Conservation (phyloP, 1,140 invertebrate genomes). For the Eulimnadia texana region DNA sequence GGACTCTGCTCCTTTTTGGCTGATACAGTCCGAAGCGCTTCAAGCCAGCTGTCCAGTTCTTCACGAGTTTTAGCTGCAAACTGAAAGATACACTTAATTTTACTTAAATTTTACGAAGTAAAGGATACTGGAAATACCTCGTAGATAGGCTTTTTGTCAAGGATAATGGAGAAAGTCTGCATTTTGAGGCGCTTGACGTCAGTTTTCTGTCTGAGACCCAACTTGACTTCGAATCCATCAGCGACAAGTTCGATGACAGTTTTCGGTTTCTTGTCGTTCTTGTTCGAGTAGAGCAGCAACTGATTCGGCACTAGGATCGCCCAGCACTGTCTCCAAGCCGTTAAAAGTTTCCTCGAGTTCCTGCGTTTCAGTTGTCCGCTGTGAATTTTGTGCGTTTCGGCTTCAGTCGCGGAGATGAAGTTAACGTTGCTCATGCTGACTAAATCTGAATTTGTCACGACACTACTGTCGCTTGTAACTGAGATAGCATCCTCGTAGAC, state of each 20-base stretch:
- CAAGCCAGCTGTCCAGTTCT: background rate
- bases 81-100: background rate
- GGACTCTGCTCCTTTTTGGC: background rate
- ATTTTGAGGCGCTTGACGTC: conserved; percentile 4
- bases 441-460: background rate
- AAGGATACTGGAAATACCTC: too few relatives aligned
- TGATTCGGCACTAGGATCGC: conserved; percentile 7
- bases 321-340: conserved; percentile 10
- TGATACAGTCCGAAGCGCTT: background rate
- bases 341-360: conserved; percentile 8
- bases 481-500: background rate
- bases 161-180: background rate
- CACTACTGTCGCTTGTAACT: background rate
- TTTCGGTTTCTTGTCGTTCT: conserved; percentile 5
- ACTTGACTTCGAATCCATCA: background rate
- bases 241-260: conserved; percentile 2
- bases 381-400: background rate
- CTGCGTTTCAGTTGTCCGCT: conserved; percentile 9
- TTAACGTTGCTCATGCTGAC: background rate
- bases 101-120: too few relatives aligned
- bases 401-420: background rate
- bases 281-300: conserved; percentile 7
- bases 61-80: background rate
- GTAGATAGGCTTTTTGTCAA: background rate
- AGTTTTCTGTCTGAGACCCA: background rate